Conservation (phyloP, 2,113 vertebrate species). For the Junco hyemalis region DNA sequence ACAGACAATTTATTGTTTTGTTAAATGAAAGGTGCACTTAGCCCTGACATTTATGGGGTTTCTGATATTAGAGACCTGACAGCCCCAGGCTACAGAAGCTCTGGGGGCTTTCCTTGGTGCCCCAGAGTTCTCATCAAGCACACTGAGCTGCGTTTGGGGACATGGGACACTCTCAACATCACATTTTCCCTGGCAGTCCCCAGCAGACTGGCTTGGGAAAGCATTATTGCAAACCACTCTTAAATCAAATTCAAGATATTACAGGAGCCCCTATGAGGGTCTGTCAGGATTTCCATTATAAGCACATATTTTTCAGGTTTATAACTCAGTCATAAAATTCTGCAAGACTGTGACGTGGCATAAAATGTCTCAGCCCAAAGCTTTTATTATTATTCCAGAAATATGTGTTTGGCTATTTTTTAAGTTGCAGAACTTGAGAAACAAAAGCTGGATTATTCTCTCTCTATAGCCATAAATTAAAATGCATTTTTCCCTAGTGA, state of each 20-base stretch:
- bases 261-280: constrained; percentile 48
- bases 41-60: not conserved
- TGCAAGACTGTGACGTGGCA: constrained; percentile 54
- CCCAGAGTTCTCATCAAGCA: constrained; percentile 26
- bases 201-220: constrained; percentile 61
- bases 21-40: constrained; percentile 8
- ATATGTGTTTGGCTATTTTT: constrained; percentile 54
- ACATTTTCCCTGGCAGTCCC: constrained; percentile 5
- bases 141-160: not conserved
- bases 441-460: constrained; percentile 15
- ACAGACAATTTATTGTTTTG: constrained; percentile 7
- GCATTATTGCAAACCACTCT: constrained; percentile 70
- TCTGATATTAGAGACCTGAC: not conserved
- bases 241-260: constrained; percentile 77
- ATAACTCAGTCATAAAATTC: constrained; percentile 63
- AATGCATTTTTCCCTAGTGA: constrained; percentile 5
- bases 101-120: not conserved
- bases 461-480: constrained; percentile 6
- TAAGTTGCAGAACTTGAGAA: constrained; percentile 46
- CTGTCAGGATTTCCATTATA: constrained; percentile 76
- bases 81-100: not conserved
- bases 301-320: constrained; percentile 69
- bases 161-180: not conserved
- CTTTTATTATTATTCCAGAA: constrained; percentile 59
- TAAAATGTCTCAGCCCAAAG: constrained; percentile 63